Evolutionary conservation across 2,113 vertebrate species (phyloP), one percentile per base, ranked within the genome.

Genomic region (Sula dactylatra): DNA sequence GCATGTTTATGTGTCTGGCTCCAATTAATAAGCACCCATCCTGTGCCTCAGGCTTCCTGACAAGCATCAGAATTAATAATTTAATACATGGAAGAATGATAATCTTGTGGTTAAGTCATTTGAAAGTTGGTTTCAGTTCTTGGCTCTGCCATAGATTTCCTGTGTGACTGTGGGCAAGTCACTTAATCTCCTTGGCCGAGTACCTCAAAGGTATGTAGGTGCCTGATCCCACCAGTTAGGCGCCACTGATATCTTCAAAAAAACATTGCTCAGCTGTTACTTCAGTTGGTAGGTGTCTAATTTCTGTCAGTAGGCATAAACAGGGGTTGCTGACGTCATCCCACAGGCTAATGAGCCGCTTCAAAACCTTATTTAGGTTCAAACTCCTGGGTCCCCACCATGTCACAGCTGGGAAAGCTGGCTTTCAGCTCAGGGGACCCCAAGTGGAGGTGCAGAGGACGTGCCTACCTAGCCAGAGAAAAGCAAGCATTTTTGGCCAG

Each of bases 41-140:
- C 93, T 96, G 61, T 88, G 96, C 97, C 97, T 77, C 83, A 93
- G 97, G 97, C 96, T 93, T 66, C 83, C 64, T 59, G 94, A 97
- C 94, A 95, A 96, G 88, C 65, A 96, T 96, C 94, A 95, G 91
- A 94, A 96, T 97, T 97, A 98, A 91, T 91, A 96, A 95, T 88
- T 82, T 96, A 96, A 94, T 87, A 84, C 77, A 49, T 87, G 72
- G 74, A 91, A 86, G 85, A 93, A 96, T 91, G 77, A 74, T 94
- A 94, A 96, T 95, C 93, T 96, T 97, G 93, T 79, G 94, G 88
- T 95, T 97, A 95, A 88, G 82, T 93, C 82, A 93, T 96, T 94
- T 90, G 88, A 90, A 94, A 96, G 83, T 44, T 87, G 64, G 73
- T 97, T 97, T 95, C 73, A 84, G 77, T 90, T 95, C 94, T 92